phyloP scores from a whole-genome alignment of 2,888 invertebrate genomes.

The Aquatica leii region DNA sequence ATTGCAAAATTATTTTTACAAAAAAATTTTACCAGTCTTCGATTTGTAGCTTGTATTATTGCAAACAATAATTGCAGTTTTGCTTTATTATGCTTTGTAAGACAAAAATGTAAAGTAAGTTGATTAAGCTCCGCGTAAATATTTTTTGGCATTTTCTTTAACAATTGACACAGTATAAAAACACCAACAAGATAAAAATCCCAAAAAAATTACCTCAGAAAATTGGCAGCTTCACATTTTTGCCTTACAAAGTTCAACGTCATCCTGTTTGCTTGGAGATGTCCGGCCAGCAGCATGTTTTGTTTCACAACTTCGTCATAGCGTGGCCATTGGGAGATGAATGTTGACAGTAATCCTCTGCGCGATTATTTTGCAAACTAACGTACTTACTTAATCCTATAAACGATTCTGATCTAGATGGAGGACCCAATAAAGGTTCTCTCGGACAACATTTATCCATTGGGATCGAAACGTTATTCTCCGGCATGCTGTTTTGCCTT shows the following conservation, averaged over 20 bases:
- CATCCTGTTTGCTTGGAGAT: background rate
- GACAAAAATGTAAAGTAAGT: background rate
- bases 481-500: constrained; percentile 39
- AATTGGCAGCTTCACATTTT: too few species aligned
- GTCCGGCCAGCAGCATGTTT: background rate
- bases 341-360: constrained; percentile 42
- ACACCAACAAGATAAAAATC: too few species aligned
- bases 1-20: constrained; percentile 29
- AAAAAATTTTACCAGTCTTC: constrained; percentile 31
- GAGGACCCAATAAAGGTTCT: constrained; percentile 55
- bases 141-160: too few species aligned
- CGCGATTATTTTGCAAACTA: constrained; percentile 45
- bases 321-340: constrained; percentile 41
- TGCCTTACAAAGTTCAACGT: background rate
- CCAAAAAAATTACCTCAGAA: too few species aligned
- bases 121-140: too few species aligned
- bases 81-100: background rate
- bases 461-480: constrained; percentile 48
- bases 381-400: constrained; percentile 51
- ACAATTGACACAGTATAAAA: too few species aligned
- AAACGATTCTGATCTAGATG: constrained; percentile 40
- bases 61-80: constrained; percentile 20
- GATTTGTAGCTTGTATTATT: constrained; percentile 22
- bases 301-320: constrained; percentile 41
- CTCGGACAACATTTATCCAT: constrained; percentile 55